A percentile compares a stretch with the other conserved stretches of the same genome.
These are phyloP conservation scores for Callionymus lyra DNA, from an alignment of 2,113 vertebrate genomes.

Conservation along the genomic window DNA sequence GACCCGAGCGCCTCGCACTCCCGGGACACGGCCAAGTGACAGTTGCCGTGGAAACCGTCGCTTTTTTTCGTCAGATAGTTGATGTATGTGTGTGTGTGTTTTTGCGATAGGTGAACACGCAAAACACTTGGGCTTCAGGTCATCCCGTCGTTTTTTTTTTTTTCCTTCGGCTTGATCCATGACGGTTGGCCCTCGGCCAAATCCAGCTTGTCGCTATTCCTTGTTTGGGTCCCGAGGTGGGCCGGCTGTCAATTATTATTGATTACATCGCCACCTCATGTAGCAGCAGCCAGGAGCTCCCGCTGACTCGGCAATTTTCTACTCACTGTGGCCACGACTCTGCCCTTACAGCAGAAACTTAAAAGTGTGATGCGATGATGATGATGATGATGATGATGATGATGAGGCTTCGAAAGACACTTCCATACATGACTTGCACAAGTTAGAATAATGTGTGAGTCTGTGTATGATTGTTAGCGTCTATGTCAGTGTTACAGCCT, in stretches of 20 bases:
- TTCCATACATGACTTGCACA: no score
- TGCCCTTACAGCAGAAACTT: no score
- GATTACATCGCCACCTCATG: constrained; percentile 44
- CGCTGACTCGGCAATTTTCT: no score
- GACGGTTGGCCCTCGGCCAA: constrained; percentile 24
- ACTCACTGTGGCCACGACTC: no score
- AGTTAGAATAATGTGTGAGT: no score
- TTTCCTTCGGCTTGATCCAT: constrained; percentile 22
- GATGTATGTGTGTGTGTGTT: constrained; percentile 17
- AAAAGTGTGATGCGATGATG: no score
- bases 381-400: no score
- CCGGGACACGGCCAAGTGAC: constrained; percentile 13
- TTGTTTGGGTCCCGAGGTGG: constrained; percentile 23
- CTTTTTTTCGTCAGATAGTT: constrained; percentile 36
- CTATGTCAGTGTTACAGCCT: no score
- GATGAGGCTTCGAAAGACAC: no score
- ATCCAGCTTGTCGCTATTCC: constrained; percentile 33
- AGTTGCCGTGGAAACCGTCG: constrained; percentile 43
- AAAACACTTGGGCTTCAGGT: constrained; percentile 35
- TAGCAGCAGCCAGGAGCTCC: background rate
- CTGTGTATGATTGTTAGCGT: no score
- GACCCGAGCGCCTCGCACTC: constrained; percentile 22
- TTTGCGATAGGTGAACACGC: constrained; percentile 16
- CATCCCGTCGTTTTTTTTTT: constrained; percentile 32
- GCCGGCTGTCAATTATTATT: constrained; percentile 54